Evolutionary conservation across 2,113 vertebrate genomes (phyloP).

Genomic region (Lathamus discolor): DNA sequence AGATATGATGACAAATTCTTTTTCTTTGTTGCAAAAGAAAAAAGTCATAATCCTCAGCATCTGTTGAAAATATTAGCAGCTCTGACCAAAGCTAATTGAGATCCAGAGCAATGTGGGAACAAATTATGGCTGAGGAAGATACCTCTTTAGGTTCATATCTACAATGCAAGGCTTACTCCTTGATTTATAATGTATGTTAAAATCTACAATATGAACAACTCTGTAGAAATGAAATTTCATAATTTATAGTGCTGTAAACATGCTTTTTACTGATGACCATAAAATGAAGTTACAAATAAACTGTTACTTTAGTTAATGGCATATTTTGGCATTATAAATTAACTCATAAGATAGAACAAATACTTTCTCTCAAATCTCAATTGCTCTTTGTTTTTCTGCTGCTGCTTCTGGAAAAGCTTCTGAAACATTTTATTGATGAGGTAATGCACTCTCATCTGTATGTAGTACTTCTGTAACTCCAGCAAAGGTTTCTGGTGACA

Average conservation of each 20-base stretch:
- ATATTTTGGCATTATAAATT: conserved; percentile 10
- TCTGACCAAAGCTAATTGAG: background rate
- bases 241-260: background rate
- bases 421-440: conserved; percentile 20
- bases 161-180: background rate
- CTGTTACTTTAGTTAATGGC: background rate
- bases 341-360: background rate
- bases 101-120: background rate
- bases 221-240: background rate
- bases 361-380: background rate
- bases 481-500: conserved; percentile 29
- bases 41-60: background rate
- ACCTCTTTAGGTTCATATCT: background rate
- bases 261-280: background rate
- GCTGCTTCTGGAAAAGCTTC: background rate
- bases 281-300: background rate
- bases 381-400: conserved; percentile 5
- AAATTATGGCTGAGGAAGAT: background rate
- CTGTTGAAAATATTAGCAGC: background rate
- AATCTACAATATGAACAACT: background rate
- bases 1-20: background rate
- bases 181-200: background rate
- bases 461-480: background rate
- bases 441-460: background rate
- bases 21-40: background rate